Base-by-base conservation (phyloP, 1,140 invertebrate species). In the Drosophila repletoides region DNA sequence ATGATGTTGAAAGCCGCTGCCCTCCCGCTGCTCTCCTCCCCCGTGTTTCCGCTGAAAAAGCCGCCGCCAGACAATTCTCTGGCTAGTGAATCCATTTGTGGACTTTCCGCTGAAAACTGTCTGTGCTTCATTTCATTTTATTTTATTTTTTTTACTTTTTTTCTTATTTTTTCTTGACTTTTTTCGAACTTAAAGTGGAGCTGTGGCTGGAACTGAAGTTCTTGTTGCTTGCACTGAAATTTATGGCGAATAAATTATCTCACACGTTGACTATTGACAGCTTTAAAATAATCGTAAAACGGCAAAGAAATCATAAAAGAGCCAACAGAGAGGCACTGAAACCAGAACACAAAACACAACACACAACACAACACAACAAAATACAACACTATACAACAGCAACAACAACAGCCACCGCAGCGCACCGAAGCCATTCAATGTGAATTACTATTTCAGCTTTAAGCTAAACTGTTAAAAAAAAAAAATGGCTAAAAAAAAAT, bases 181-280 rank as follows among this genome's bases (percentile, higher is more conserved):
- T 56, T 31, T 43, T 22, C 33, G 36, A 5, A 64, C 33, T 21
- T 33, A 40, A 53, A 43, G 48, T 29, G 10, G 22, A 29, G 19
- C n/a, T n/a, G n/a, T n/a, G n/a, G n/a, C n/a, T n/a, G n/a, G n/a
- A 22, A 21, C 7, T 29, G 24, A 21, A 22, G 45, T 34, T 61
- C 48, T 22, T 38, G 51, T 55, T 63, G 79, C 81, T 84, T 84
- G 79, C 79, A 84, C 53, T 74, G 53, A 84, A 84, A 88, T 88
- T 88, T 88, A 88, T 88, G 83, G 76, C 76, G 69, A 77, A 88
- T 88, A 88, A 88, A 88, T 88, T 88, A 88, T 88, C 83, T 88
- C 73, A 87, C 83, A 88, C 76, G 83, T 88, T 77, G 76, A 68
- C 83, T 88, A 88, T 88, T 88, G 83, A 88, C 83, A 88, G 83